Conservation (phyloP, 1,140 invertebrate genomes). For the Schlechtendalia chinensis region DNA sequence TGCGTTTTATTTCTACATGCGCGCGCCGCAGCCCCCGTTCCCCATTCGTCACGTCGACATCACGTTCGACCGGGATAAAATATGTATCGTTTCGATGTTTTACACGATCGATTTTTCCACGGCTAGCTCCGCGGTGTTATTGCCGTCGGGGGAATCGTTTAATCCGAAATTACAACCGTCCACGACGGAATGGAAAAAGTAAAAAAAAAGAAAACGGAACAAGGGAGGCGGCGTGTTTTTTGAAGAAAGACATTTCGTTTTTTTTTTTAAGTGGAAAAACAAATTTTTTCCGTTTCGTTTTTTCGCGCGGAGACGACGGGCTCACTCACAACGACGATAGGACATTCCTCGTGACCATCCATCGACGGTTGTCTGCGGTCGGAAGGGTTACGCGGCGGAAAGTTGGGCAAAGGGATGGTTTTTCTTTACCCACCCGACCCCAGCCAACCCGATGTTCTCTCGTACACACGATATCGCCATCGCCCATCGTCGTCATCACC, state of each 20-base stretch:
- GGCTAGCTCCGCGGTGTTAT: too few species aligned
- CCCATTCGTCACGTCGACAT: background rate
- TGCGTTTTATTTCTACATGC: background rate
- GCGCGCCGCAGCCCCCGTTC: background rate
- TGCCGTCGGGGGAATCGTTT: background rate
- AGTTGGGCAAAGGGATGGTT: background rate
- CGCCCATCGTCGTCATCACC: background rate
- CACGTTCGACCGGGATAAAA: background rate
- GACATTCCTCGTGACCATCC: slow-evolving; percentile 17
- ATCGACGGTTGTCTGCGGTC: background rate
- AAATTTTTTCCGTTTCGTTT: slow-evolving; percentile 2
- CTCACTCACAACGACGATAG: slow-evolving; percentile 9
- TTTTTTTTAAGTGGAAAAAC: slow-evolving; percentile 32
- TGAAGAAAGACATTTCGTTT: background rate
- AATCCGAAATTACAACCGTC: background rate
- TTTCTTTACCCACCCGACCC: background rate
- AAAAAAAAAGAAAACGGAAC: background rate
- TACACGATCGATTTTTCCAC: background rate
- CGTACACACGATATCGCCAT: background rate
- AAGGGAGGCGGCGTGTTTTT: too few species aligned
- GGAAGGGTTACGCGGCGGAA: background rate
- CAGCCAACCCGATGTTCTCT: too few species aligned
- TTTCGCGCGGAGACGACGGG: background rate
- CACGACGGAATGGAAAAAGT: background rate
- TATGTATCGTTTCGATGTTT: background rate